phyloP scores from a whole-genome alignment of 1,140 invertebrate species.

The Thrips palmi region DNA sequence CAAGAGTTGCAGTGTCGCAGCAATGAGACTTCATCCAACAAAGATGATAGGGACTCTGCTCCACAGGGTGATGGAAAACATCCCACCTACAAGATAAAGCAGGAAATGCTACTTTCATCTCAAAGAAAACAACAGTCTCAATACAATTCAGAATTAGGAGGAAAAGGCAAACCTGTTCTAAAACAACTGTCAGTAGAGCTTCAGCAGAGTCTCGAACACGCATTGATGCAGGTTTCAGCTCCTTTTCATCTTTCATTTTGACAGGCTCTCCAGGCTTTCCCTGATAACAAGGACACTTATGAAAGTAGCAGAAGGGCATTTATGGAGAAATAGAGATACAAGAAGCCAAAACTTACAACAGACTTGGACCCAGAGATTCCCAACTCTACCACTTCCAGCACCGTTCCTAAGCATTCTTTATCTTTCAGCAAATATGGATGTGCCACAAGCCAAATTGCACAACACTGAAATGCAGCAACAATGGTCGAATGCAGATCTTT shows the following conservation, averaged over 20 bases:
- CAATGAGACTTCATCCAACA: constrained; percentile 73
- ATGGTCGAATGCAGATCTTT: constrained; percentile 96
- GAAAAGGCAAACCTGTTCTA: constrained; percentile 57
- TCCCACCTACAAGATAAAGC: constrained; percentile 34
- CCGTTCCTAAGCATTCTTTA: constrained; percentile 76
- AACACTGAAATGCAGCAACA: constrained; percentile 82
- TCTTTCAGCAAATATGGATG: constrained; percentile 77
- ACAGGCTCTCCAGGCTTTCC: constrained; percentile 74
- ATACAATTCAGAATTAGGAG: not conserved
- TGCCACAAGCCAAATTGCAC: constrained; percentile 80
- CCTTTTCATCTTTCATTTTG: constrained; percentile 90
- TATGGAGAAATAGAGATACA: no score
- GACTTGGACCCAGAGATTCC: constrained; percentile 91
- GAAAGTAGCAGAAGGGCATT: no score
- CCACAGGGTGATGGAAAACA: constrained; percentile 71
- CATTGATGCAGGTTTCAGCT: constrained; percentile 89
- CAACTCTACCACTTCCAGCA: constrained; percentile 91
- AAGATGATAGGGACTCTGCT: constrained; percentile 62
- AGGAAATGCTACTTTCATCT: constrained; percentile 1
- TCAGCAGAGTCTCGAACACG: constrained; percentile 90
- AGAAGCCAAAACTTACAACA: constrained; percentile 25
- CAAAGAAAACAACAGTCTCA: not conserved
- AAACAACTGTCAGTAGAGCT: constrained; percentile 69
- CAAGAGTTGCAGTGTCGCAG: constrained; percentile 56
- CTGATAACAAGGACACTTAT: no score